phyloP scores from a whole-genome alignment of 2,888 invertebrate species.

The Philaethria dido region DNA sequence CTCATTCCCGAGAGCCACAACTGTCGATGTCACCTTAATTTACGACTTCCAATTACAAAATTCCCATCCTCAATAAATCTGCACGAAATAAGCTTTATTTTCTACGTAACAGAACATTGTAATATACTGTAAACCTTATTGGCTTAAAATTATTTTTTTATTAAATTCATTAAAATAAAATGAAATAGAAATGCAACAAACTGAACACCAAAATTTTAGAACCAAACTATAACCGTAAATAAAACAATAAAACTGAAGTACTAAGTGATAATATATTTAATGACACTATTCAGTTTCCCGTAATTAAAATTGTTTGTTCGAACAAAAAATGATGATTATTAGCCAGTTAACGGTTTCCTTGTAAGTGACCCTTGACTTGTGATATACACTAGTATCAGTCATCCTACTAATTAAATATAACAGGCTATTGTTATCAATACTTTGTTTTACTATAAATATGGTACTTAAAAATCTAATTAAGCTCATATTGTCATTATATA shows the following conservation, averaged over 20 bases:
- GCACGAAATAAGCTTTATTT: conserved; percentile 24
- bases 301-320: conserved; percentile 72
- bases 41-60: conserved; percentile 84
- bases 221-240: not conserved
- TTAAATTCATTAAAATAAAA: not conserved
- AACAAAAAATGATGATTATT: conserved; percentile 63
- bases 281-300: conserved; percentile 64
- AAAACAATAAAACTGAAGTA: conserved; percentile 1
- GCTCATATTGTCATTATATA: not conserved
- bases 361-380: conserved; percentile 75
- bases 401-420: conserved; percentile 64
- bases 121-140: not conserved
- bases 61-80: conserved; percentile 60
- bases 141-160: too few relatives aligned
- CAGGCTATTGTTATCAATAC: conserved; percentile 45
- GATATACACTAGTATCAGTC: conserved; percentile 66
- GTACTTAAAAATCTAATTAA: conserved; percentile 12
- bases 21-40: conserved; percentile 85
- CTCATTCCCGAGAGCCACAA: conserved; percentile 70
- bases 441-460: conserved; percentile 22
- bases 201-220: not conserved
- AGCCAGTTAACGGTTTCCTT: conserved; percentile 65
- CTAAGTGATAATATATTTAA: conserved; percentile 25
- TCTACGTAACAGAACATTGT: not conserved
- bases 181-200: not conserved